A percentile compares a stretch with the other conserved stretches of the same genome.
Conservation (phyloP, 2,797 vertebrate genomes). For the Lepilemur ruficaudatus region DNA sequence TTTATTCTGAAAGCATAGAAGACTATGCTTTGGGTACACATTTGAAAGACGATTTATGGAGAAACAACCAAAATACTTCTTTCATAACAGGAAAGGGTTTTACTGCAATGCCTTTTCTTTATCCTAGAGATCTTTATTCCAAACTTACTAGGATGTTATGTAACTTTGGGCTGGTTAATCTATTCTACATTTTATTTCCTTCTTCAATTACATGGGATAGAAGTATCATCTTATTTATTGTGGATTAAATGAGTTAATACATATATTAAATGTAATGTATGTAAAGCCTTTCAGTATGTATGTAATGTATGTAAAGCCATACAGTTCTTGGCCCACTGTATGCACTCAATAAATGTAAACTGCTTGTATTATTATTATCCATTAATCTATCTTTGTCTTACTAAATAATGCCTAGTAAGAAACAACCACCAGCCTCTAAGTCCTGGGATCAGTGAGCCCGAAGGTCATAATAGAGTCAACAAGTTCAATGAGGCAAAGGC, state of each 20-base stretch:
- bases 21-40: neutral
- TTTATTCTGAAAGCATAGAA: neutral
- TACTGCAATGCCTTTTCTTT: slow-evolving; percentile 14
- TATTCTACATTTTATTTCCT: neutral
- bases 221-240: neutral
- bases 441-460: neutral
- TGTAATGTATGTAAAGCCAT: neutral
- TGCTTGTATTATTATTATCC: neutral
- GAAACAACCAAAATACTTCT: neutral
- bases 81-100: neutral
- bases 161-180: neutral
- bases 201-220: neutral
- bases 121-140: neutral
- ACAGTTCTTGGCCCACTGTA: neutral
- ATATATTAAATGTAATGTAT: neutral
- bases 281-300: neutral
- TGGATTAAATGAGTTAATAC: neutral
- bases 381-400: neutral
- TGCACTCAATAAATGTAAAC: neutral
- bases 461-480: neutral
- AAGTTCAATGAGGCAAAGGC: neutral
- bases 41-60: neutral
- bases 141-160: neutral
- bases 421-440: neutral
- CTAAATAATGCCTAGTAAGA: neutral